phyloP scores from a whole-genome alignment of 2,888 invertebrate genomes.

The Eucera pruinosa region DNA sequence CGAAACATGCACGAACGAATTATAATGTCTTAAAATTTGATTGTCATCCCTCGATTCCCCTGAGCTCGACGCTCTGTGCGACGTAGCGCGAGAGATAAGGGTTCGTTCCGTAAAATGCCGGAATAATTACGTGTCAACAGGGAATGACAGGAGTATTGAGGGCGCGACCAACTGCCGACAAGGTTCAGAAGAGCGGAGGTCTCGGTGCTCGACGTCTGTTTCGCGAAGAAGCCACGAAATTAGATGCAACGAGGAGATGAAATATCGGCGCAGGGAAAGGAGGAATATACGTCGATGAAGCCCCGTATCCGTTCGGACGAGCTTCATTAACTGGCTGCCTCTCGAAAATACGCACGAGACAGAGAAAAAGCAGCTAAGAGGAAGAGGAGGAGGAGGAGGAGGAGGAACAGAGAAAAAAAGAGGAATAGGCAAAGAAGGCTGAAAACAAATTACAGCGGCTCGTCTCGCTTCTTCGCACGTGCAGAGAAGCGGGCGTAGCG shows the following conservation, averaged over 20 bases:
- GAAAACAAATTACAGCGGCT: conserved; percentile 77
- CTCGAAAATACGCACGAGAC: conserved; percentile 45
- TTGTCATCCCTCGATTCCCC: no score
- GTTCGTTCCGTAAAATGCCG: conserved; percentile 8
- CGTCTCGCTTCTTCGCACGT: conserved; percentile 65
- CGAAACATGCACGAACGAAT: no score
- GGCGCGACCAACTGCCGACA: not conserved
- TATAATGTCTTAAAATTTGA: no score
- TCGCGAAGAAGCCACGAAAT: conserved; percentile 12
- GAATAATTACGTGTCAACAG: conserved; percentile 38
- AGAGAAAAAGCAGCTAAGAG: not conserved
- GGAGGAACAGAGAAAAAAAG: conserved; percentile 27
- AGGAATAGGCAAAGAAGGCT: conserved; percentile 66
- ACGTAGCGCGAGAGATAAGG: not conserved
- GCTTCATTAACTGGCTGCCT: conserved; percentile 41
- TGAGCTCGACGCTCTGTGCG: no score
- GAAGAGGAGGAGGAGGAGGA: not conserved
- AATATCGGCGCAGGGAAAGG: not conserved
- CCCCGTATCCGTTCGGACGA: conserved; percentile 9
- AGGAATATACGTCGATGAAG: conserved; percentile 19
- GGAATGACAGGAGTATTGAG: conserved; percentile 18
- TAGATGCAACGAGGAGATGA: not conserved
- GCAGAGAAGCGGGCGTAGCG: conserved; percentile 48
- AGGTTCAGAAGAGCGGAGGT: not conserved
- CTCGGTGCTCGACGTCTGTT: conserved; percentile 23